Evolutionary conservation across 2,888 invertebrate genomes (phyloP).

Genomic region (Drosophila formosana): DNA sequence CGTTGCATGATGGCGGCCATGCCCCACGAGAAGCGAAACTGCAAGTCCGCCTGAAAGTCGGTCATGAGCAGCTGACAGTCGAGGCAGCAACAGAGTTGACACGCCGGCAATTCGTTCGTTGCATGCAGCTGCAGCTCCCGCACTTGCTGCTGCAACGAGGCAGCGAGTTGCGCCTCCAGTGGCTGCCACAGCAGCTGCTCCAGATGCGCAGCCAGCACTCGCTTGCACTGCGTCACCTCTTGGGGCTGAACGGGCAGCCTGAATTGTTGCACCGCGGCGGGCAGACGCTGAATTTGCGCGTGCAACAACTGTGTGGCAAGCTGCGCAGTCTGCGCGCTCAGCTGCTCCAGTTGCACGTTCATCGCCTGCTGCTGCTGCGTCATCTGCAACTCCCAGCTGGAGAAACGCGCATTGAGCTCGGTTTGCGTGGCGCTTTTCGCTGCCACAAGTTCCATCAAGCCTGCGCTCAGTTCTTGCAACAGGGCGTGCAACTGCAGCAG

Average conservation of each 20-base stretch:
- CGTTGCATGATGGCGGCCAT: conserved; percentile 93
- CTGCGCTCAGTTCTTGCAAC: conserved; percentile 88
- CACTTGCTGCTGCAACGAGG: conserved; percentile 92
- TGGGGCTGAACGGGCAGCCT: conserved; percentile 91
- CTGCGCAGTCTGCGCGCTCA: conserved; percentile 97
- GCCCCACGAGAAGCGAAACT: conserved; percentile 97
- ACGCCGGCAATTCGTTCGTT: conserved; percentile 94
- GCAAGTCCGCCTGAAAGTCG: conserved; percentile 97
- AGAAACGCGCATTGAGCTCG: conserved; percentile 91
- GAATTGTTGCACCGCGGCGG: conserved; percentile 95
- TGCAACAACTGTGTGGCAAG: conserved; percentile 95
- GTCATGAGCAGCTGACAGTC: conserved; percentile 98
- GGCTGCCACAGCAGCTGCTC: conserved; percentile 94
- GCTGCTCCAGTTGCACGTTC: conserved; percentile 95
- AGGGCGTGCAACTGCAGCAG: conserved; percentile 89
- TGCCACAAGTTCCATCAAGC: conserved; percentile 87
- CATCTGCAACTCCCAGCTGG: conserved; percentile 94
- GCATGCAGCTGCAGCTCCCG: conserved; percentile 87
- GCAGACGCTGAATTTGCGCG: conserved; percentile 97
- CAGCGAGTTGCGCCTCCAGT: conserved; percentile 92
- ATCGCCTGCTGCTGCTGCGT: conserved; percentile 94
- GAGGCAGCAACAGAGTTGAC: conserved; percentile 94
- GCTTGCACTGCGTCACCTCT: conserved; percentile 96
- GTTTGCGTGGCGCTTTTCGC: conserved; percentile 87
- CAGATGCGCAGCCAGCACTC: conserved; percentile 94